phyloP scores from a whole-genome alignment of 2,888 invertebrate species.

The Philhelius pedissequus region DNA sequence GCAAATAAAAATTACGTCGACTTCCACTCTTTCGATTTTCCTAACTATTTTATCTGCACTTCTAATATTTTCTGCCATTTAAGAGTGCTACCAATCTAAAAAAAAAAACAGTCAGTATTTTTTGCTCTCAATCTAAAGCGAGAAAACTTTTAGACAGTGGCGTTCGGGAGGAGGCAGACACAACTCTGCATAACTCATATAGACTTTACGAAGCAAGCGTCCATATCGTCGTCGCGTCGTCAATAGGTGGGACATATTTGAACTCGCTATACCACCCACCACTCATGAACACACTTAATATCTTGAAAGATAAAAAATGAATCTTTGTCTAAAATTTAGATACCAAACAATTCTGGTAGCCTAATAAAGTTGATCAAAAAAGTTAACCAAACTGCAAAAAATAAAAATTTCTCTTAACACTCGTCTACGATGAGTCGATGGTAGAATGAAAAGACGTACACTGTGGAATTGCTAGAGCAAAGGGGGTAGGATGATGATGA shows the following conservation, averaged over 20 bases:
- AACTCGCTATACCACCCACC: background rate
- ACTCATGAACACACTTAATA: background rate
- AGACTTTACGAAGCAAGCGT: background rate
- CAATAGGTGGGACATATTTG: background rate
- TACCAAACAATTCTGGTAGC: conserved; percentile 51
- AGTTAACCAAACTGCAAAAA: conserved; percentile 66
- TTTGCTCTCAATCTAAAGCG: background rate
- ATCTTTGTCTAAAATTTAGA: conserved; percentile 35
- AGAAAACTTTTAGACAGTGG: background rate
- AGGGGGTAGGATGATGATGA: background rate
- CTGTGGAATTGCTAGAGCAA: background rate
- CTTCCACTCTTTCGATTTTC: background rate
- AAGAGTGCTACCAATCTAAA: conserved; percentile 29
- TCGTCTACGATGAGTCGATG: too few relatives aligned
- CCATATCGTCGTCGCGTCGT: background rate
- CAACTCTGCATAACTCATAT: background rate
- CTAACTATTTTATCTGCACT: conserved; percentile 46
- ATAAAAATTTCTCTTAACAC: conserved; percentile 31
- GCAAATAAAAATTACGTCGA: background rate
- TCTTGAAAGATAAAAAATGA: conserved; percentile 51
- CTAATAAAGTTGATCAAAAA: conserved; percentile 65
- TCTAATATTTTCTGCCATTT: conserved; percentile 54
- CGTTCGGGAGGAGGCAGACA: background rate
- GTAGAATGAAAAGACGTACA: too few relatives aligned
- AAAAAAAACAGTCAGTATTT: background rate